Evolutionary conservation across 2,888 invertebrate species (phyloP), one percentile per base, ranked within the genome.

Genomic region (Apomyelois bistriatella): DNA sequence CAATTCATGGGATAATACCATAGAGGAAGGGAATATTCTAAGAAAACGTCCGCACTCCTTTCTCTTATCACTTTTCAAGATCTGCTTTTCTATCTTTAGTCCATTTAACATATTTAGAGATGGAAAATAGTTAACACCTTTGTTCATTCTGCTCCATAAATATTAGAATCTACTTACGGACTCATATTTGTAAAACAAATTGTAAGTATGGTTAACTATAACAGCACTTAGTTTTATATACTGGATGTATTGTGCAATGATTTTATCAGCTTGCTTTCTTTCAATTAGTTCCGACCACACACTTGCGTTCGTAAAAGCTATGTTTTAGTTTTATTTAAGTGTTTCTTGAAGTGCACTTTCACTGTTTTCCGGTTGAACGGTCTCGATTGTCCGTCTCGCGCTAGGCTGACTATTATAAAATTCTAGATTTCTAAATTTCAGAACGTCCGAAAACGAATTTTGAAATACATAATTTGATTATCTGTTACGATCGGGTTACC

Each of bases 361-460:
- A 68, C 76, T 65, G 60, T 74, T 78, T 67, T 76, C 72, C 71
- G 76, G 72, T 68, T 64, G 70, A 73, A 58, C 60, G 72, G 55
- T 50, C 65, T 53, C 66, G 56, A 68, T 66, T 66, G 69, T 71
- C 58, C 61, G 59, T 17, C 43, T 17, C 9, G 22, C 17, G 15
- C 42, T 35, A 17, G 17, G n/a, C 50, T 32, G 53, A 15, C 4
- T n/a, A 7, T 8, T 58, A 53, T 58, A 59, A 58, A 60, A 61
- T 56, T 56, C 51, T 52, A 41, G 48, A 17, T 48, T 42, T 51
- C 42, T 22, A 43, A 43, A 52, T 36, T 43, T 13, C n/a, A 13
- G 9, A 37, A 5, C 35, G 22, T 6, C 15, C 15, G 8, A 36
- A 48, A 37, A 37, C 22, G n/a, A 6, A 5, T 35, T 46, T 46